phyloP scores from a whole-genome alignment of 2,797 vertebrate species.

The Peromyscus melanophrys region DNA sequence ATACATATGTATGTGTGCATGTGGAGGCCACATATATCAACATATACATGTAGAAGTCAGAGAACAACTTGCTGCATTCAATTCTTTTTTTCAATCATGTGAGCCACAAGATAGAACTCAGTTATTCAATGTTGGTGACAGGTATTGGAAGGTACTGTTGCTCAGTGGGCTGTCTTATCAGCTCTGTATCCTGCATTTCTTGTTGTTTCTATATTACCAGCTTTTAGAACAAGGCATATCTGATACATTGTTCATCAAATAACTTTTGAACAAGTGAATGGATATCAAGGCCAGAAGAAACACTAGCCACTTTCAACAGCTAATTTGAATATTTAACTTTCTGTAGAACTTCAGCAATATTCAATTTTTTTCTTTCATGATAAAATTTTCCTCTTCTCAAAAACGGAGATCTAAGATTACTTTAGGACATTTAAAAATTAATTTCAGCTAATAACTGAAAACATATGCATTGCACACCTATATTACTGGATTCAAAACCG shows the following conservation, averaged over 20 bases:
- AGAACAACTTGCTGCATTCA: neutral
- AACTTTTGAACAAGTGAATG: neutral
- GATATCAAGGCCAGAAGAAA: neutral
- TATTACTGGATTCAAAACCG: neutral
- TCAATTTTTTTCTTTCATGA: neutral
- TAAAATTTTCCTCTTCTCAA: neutral
- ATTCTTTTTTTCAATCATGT: neutral
- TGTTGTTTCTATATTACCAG: neutral
- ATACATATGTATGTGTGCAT: neutral
- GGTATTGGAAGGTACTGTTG: neutral
- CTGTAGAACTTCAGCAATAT: neutral
- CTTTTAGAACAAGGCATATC: neutral
- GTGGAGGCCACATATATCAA: no score
- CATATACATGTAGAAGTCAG: neutral
- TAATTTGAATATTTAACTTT: constrained; percentile 14
- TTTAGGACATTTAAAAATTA: neutral
- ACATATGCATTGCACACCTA: neutral
- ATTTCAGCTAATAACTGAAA: neutral
- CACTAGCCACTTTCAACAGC: neutral
- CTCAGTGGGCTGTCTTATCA: neutral
- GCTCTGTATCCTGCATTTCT: neutral
- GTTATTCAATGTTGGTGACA: neutral
- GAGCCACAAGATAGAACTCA: neutral
- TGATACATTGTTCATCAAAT: neutral
- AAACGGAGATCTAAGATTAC: neutral